Evolutionary conservation across 2,797 vertebrate species (phyloP).

Genomic region (Lindbergichthys nudifrons): DNA sequence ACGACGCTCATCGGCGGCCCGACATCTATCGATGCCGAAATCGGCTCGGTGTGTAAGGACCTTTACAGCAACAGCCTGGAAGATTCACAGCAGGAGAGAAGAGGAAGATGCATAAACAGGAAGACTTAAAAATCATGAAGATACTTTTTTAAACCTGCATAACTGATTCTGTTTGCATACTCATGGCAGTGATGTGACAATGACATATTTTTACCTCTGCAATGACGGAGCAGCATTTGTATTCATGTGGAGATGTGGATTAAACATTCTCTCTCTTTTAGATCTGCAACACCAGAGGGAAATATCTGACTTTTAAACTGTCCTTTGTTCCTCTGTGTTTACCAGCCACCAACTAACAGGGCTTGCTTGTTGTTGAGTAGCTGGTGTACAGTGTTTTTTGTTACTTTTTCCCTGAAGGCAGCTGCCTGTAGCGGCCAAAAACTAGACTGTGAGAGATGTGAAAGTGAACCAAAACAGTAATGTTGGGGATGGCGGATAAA

Average conservation of each 20-base stretch:
- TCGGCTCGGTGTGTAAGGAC: too few relatives aligned
- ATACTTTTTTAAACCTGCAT: background rate
- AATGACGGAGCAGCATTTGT: too few relatives aligned
- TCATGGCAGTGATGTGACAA: background rate
- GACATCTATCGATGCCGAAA: too few relatives aligned
- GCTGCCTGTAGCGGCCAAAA: conserved; percentile 2
- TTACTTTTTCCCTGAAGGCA: background rate
- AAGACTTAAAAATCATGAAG: background rate
- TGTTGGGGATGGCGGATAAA: background rate
- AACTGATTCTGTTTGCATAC: background rate
- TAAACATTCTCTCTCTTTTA: background rate
- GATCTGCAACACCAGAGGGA: background rate
- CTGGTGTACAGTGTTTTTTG: background rate
- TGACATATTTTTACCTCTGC: background rate
- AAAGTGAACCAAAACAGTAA: background rate
- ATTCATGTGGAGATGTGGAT: too few relatives aligned
- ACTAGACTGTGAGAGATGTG: background rate
- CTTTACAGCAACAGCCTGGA: conserved; percentile 4
- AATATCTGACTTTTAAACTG: background rate
- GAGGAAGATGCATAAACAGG: conserved; percentile 5
- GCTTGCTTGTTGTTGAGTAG: background rate
- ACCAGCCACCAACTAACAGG: background rate
- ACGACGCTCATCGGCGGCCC: too few relatives aligned
- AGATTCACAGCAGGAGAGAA: background rate
- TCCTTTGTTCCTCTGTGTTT: background rate